Evolutionary conservation across 2,797 vertebrate species (phyloP).

Genomic region (Ataeniobius toweri): DNA sequence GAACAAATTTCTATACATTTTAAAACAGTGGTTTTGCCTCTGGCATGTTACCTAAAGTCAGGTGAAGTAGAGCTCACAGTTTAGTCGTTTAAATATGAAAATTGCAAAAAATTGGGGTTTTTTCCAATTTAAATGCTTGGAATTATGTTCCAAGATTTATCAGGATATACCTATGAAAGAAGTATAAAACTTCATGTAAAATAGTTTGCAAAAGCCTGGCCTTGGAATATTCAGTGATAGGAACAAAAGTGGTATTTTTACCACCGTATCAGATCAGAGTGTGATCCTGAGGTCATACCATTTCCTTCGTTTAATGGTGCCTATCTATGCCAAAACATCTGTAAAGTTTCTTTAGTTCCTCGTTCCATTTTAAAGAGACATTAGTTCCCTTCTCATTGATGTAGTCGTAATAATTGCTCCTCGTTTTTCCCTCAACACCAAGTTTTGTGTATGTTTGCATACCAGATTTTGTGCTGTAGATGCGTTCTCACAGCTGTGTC

Average conservation of each 20-base stretch:
- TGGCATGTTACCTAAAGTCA: not conserved
- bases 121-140: not conserved
- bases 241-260: not conserved
- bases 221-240: not conserved
- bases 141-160: not conserved
- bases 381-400: not conserved
- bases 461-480: slow-evolving; percentile 4
- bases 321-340: not conserved
- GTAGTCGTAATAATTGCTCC: not conserved
- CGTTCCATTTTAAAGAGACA: not conserved
- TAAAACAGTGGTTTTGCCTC: not conserved
- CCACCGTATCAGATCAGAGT: not conserved
- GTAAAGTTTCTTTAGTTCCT: not conserved
- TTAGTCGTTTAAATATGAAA: not conserved
- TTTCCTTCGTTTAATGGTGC: too few species aligned
- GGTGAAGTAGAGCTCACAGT: not conserved
- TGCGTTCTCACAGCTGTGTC: slow-evolving; percentile 6
- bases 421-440: not conserved
- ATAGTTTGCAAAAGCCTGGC: not conserved
- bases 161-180: not conserved
- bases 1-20: not conserved
- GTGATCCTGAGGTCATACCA: not conserved
- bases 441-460: not conserved
- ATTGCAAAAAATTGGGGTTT: not conserved
- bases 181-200: not conserved